These are phyloP conservation scores for Psilopsiagon aymara DNA, from an alignment of 2,113 vertebrate genomes.

Conservation along the genomic window DNA sequence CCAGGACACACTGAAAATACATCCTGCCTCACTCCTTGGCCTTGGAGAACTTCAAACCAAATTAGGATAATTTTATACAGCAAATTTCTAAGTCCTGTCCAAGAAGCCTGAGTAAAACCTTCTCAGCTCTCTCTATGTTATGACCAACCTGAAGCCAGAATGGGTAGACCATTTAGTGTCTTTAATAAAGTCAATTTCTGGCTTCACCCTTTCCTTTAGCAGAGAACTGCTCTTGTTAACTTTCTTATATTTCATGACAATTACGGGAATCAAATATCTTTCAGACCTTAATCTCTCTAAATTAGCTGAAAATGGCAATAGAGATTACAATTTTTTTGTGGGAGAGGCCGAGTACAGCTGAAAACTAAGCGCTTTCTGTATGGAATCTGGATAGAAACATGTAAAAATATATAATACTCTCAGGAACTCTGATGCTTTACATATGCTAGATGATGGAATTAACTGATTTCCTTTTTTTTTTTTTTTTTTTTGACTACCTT, in stretches of 20 bases:
- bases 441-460: not conserved
- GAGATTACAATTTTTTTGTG: not conserved
- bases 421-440: not conserved
- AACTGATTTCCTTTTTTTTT: not conserved
- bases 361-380: not conserved
- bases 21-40: not conserved
- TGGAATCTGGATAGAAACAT: not conserved
- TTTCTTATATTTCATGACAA: not conserved
- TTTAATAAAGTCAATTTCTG: not conserved
- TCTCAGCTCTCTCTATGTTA: not conserved
- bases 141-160: not conserved
- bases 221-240: not conserved
- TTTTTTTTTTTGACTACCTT: not conserved
- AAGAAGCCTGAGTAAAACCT: not conserved
- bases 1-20: accelerated
- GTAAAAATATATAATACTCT: not conserved
- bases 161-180: not conserved
- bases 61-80: not conserved
- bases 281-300: not conserved
- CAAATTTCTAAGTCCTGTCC: not conserved
- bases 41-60: not conserved
- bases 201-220: not conserved
- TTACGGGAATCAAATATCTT: not conserved
- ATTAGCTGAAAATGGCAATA: not conserved
- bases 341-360: not conserved